Percentiles rank a stretch among this genome's conserved stretches.
Evolutionary conservation across 2,797 vertebrate genomes (phyloP).

Genomic region (Sternotherus odoratus): DNA sequence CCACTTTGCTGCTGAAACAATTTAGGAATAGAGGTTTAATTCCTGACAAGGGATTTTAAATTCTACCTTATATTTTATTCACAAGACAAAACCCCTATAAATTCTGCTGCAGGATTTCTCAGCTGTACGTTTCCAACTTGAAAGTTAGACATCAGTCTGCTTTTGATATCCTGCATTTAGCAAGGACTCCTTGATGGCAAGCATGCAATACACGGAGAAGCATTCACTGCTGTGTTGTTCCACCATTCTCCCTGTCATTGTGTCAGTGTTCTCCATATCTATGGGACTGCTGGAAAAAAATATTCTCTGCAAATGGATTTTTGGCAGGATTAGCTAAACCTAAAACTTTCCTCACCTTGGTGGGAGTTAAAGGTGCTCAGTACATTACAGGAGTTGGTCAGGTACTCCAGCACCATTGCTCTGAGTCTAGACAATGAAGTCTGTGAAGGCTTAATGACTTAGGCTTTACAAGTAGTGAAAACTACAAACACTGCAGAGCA

Average conservation of each 20-base stretch:
- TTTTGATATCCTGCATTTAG: background rate
- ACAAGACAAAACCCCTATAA: background rate
- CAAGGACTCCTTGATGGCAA: background rate
- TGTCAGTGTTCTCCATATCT: background rate
- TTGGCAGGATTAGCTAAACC: background rate
- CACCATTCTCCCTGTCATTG: background rate
- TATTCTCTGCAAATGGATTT: fast-evolving
- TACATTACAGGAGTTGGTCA: background rate
- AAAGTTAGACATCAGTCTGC: background rate
- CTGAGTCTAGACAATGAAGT: background rate
- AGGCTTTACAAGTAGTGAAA: background rate
- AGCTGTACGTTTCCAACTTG: background rate
- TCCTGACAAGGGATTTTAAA: background rate
- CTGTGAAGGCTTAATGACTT: background rate
- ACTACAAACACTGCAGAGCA: background rate
- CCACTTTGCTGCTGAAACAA: background rate
- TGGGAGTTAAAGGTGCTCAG: background rate
- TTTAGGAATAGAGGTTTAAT: fast-evolving
- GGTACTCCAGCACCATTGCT: background rate
- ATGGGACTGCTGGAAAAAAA: background rate
- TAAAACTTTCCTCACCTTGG: background rate
- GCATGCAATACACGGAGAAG: background rate
- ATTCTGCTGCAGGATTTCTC: background rate
- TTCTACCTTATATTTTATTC: background rate
- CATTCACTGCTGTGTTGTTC: background rate